phyloP scores from a whole-genome alignment of 2,888 invertebrate genomes.

The Meteorus cinctellus region DNA sequence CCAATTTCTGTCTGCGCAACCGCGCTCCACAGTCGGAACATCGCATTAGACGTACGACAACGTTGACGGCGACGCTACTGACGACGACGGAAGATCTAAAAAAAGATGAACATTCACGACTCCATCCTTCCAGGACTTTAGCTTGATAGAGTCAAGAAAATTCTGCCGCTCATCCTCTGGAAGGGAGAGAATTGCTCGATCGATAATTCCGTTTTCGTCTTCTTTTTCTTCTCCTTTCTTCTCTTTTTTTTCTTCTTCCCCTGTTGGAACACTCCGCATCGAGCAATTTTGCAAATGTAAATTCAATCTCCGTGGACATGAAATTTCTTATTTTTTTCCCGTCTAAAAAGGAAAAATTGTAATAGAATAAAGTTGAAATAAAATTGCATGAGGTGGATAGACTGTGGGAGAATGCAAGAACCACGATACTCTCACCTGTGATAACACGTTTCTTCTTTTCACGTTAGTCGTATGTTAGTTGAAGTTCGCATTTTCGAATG shows the following conservation, averaged over 20 bases:
- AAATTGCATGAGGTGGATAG: neutral
- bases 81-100: neutral
- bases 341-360: neutral
- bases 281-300: conserved; percentile 16
- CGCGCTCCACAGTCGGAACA: neutral
- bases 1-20: neutral
- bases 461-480: neutral
- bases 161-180: conserved; percentile 36
- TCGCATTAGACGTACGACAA: conserved; percentile 1
- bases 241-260: neutral
- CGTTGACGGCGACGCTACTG: neutral
- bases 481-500: neutral
- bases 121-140: conserved; percentile 33
- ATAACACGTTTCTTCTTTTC: neutral
- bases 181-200: conserved; percentile 28
- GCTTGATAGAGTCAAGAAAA: conserved; percentile 41
- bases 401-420: neutral
- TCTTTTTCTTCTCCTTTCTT: neutral
- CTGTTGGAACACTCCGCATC: neutral
- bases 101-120: neutral
- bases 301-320: conserved; percentile 14
- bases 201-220: conserved; percentile 31
- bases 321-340: neutral
- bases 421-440: neutral
- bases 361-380: neutral